A percentile compares a stretch with the other conserved stretches of the same genome.
phyloP scores from a whole-genome alignment of 2,113 vertebrate genomes.

The Haplochromis burtoni region DNA sequence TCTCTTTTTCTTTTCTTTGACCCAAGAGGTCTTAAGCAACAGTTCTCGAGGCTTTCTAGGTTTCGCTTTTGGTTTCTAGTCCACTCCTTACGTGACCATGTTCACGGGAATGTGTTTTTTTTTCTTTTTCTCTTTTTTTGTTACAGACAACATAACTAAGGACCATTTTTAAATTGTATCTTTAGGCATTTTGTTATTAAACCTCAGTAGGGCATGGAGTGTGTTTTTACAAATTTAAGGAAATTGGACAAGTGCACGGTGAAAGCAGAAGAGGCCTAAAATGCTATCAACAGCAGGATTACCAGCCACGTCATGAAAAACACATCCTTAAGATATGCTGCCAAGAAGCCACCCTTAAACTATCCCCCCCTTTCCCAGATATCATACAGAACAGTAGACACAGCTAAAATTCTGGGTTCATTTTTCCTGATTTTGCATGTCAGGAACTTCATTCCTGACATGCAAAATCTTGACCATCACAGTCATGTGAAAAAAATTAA shows the following conservation, averaged over 20 bases:
- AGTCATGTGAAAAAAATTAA: background rate
- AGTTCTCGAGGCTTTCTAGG: fast-evolving
- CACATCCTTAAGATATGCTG: background rate
- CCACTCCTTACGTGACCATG: fast-evolving
- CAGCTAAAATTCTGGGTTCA: background rate
- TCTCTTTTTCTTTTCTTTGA: background rate
- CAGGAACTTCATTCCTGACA: background rate
- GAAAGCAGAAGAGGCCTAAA: background rate
- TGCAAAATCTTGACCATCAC: background rate
- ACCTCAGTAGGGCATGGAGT: fast-evolving
- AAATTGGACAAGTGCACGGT: background rate
- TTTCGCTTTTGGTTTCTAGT: background rate
- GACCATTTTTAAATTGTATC: background rate
- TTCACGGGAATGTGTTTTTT: fast-evolving
- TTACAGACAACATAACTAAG: background rate
- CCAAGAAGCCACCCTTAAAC: background rate
- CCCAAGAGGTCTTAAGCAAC: background rate
- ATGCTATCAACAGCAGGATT: fast-evolving
- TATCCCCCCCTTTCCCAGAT: fast-evolving
- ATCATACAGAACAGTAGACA: background rate
- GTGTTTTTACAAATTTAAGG: fast-evolving
- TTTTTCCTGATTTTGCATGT: background rate
- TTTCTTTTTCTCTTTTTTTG: background rate
- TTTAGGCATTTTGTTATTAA: background rate
- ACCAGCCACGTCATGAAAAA: background rate